Base-by-base conservation (phyloP, 2,113 vertebrate genomes). In the Tachysurus fulvidraco region DNA sequence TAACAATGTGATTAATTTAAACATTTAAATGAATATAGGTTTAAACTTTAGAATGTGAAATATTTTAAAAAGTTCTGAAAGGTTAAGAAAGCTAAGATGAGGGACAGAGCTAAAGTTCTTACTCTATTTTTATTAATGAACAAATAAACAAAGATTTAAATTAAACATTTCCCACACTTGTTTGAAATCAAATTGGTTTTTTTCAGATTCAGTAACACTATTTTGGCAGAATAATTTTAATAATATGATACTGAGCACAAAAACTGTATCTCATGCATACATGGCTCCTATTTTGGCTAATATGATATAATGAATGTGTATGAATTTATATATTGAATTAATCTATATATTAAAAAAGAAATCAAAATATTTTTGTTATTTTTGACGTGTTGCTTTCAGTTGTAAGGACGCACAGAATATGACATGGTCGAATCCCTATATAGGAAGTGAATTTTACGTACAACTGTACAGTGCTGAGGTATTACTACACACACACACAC, bases 381-480 rank as follows among this genome's bases (percentile, higher is more conserved):
- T 79, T 57, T 79, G 6, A 50, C 14, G 5, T 80, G 54, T 80
- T 59, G 3, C 14, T 71, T 88, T 82, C 81, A 95, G 95, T 1
- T 95, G 95, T 90, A 92, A 94, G 2, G 88, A 94, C 1, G 96
- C 95, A 17, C 95, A 98, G 92, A 91, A 79, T 4, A 81, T 13
- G 28, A 78, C 90, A 0, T 98, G 96, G 96, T 90, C 13, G n/a
- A 89, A 84, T 19, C 93, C 93, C 0, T 86, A 95, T 59, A 91
- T 83, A 0, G 91, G 94, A n/a, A 82, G 85, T 0, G 91, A 77
- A 13, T 97, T 97, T 91, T 96, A 95, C 91, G 91, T 83, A 91
- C 95, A 89, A 60, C 93, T 97, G 4, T 90, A 93, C 83, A 95
- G 93, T 46, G 95, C 96, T 0, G 96, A 97, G 95, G 96, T 97